A percentile compares a stretch with the other conserved stretches of the same genome.
Evolutionary conservation across 2,888 invertebrate genomes (phyloP).

Genomic region (Nymphalis c-album): DNA sequence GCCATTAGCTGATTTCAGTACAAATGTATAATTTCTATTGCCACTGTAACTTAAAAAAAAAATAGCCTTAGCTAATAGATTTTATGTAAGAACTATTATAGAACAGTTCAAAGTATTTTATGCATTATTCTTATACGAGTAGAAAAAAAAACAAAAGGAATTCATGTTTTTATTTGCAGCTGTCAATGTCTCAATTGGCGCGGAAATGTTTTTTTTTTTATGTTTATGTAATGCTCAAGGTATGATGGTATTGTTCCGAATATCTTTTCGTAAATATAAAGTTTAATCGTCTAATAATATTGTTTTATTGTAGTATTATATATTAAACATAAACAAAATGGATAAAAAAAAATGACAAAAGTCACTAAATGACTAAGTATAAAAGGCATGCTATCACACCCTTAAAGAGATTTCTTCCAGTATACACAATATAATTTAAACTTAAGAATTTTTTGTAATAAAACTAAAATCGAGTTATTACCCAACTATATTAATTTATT

Average conservation of each 20-base stretch:
- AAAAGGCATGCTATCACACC: too few species aligned
- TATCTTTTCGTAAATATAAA: conserved; percentile 38
- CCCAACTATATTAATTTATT: too few species aligned
- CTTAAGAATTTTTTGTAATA: too few species aligned
- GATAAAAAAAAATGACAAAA: too few species aligned
- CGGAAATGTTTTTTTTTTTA: not conserved
- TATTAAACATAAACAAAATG: too few species aligned
- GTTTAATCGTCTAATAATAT: conserved; percentile 27
- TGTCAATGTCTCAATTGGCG: conserved; percentile 3
- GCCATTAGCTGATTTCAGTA: not conserved
- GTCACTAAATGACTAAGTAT: too few species aligned
- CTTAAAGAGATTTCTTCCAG: too few species aligned
- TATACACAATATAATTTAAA: too few species aligned
- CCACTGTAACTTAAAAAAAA: not conserved
- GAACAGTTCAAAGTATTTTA: conserved; percentile 7
- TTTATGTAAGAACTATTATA: conserved; percentile 7
- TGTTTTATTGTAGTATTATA: conserved; percentile 4
- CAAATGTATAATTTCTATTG: not conserved
- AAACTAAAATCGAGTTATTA: too few species aligned
- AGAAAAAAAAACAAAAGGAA: not conserved
- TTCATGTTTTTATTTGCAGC: not conserved
- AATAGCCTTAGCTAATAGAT: not conserved
- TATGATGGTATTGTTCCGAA: conserved; percentile 20
- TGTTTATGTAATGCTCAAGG: conserved; percentile 25
- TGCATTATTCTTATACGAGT: not conserved